Evolutionary conservation across 1,140 invertebrate species (phyloP).

Genomic region (Trachymyrmex septentrionalis): DNA sequence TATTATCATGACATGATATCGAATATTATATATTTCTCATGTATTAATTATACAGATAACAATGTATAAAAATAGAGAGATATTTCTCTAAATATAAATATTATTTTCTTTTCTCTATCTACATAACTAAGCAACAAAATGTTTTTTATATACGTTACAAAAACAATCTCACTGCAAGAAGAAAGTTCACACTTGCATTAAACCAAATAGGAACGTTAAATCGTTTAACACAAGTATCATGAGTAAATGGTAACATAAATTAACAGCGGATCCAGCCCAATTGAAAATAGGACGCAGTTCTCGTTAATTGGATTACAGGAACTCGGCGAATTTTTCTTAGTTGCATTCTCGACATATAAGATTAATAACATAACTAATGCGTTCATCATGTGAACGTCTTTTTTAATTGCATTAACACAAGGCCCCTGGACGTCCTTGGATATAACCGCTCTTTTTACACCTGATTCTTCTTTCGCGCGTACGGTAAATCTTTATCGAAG

Average conservation of each 20-base stretch:
- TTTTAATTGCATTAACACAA: not conserved
- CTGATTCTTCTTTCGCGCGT: conserved; percentile 67
- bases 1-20: not conserved
- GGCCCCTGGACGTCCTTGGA: conserved; percentile 7
- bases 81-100: conserved; percentile 33
- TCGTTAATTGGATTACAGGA: conserved; percentile 46
- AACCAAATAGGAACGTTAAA: conserved; percentile 68
- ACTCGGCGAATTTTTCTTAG: conserved; percentile 12
- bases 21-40: conserved; percentile 16
- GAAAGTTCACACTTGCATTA: conserved; percentile 38
- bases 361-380: not conserved
- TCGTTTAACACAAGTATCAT: conserved; percentile 48
- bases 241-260: conserved; percentile 27
- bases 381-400: not conserved
- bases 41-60: conserved; percentile 26
- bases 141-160: conserved; percentile 22
- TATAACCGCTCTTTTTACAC: conserved; percentile 39
- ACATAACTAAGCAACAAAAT: conserved; percentile 30
- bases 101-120: conserved; percentile 43
- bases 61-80: conserved; percentile 1
- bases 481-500: conserved; percentile 80
- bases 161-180: conserved; percentile 5
- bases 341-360: conserved; percentile 22
- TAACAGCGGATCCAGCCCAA: not conserved
- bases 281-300: not conserved